Evolutionary conservation across 2,888 invertebrate species (phyloP).

Genomic region (Folsomia candida): DNA sequence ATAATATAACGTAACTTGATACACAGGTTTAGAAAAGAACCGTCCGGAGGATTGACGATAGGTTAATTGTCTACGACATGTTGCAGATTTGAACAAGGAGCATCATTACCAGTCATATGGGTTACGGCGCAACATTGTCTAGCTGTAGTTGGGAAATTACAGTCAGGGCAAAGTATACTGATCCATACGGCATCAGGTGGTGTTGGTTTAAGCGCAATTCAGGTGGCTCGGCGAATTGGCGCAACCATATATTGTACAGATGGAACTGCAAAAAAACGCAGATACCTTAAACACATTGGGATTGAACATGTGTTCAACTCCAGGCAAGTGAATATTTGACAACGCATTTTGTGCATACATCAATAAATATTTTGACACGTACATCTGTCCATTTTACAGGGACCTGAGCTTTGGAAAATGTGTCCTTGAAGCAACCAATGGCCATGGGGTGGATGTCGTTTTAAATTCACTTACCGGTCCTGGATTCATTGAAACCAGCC

Average conservation of each 20-base stretch:
- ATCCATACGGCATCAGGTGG: conserved; percentile 15
- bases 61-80: too few relatives aligned
- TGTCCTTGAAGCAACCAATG: not conserved
- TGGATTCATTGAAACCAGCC: conserved; percentile 7
- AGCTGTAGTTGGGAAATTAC: conserved; percentile 10
- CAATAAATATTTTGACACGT: too few relatives aligned
- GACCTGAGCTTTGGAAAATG: not conserved
- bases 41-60: too few relatives aligned
- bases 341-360: too few relatives aligned
- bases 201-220: conserved; percentile 25
- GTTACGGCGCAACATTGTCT: conserved; percentile 26
- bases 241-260: conserved; percentile 25
- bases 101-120: conserved; percentile 20
- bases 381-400: too few relatives aligned
- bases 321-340: too few relatives aligned
- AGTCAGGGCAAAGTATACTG: conserved; percentile 9
- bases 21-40: too few relatives aligned
- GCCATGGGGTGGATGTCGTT: not conserved
- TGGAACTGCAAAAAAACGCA: conserved; percentile 20
- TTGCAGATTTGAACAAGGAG: conserved; percentile 36
- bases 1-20: too few relatives aligned
- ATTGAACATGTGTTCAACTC: too few relatives aligned
- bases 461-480: conserved; percentile 1
- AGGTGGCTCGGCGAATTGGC: conserved; percentile 15
- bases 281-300: conserved; percentile 7